Evolutionary conservation across 2,888 invertebrate genomes (phyloP).

Genomic region (Yponomeuta cagnagella): DNA sequence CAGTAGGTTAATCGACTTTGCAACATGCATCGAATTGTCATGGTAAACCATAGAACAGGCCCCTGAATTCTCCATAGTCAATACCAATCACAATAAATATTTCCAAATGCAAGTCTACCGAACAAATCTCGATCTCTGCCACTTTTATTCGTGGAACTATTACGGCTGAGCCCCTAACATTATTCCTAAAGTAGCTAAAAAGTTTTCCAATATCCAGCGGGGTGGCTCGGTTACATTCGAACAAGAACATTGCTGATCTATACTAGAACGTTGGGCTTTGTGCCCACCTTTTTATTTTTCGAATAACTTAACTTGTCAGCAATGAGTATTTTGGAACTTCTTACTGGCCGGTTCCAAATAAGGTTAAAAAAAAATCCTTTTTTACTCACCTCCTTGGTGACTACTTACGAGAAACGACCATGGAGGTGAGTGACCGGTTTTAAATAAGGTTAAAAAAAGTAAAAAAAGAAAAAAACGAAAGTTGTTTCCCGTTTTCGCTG

Average conservation of each 20-base stretch:
- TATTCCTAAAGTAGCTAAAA: slow-evolving; percentile 7
- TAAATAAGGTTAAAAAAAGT: no score
- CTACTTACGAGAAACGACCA: no score
- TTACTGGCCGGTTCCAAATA: no score
- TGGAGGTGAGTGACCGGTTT: no score
- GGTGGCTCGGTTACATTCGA: neutral
- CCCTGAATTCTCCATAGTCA: neutral
- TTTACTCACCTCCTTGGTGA: no score
- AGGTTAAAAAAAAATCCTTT: no score
- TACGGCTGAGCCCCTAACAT: neutral
- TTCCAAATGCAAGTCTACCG: neutral
- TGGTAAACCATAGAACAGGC: neutral
- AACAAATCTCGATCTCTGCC: neutral
- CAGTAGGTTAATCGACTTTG: no score
- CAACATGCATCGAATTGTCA: no score
- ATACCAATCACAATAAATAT: neutral
- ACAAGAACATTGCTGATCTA: slow-evolving; percentile 3
- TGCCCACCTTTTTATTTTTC: neutral
- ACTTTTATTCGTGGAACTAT: neutral
- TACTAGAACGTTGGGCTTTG: neutral
- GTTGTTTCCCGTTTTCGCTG: no score
- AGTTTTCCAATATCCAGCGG: slow-evolving; percentile 11
- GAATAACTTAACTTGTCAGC: neutral
- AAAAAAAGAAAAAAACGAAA: no score
- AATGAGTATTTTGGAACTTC: neutral